Evolutionary conservation across 1,140 invertebrate species (phyloP), one percentile per base, ranked within the genome.

Genomic region (Whitmania pigra): DNA sequence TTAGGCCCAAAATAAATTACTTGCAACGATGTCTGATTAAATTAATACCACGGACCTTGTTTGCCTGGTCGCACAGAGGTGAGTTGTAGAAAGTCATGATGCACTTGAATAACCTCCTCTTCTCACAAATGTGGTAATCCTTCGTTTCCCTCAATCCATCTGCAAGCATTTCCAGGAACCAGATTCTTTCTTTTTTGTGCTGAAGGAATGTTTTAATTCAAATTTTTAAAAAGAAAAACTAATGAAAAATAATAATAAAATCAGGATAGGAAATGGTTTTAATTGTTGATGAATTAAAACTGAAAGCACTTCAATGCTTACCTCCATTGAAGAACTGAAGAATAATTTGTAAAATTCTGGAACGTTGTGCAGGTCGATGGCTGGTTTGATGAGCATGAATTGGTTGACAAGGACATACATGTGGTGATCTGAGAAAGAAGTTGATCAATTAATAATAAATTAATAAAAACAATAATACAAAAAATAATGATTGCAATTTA

Each of bases 331-430:
- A 7, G 86, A 85, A 73, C 87, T 88, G 74, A 89, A 87, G 73
- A 90, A 87, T 18, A 90, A 83, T 71, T 86, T 87, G 43, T 89
- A 85, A 73, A 90, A 87, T 80, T 90, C 90, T 7, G 90, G 89
- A n/a, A 90, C 86, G n/a, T 86, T 84, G 5, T 84, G 84, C 2
- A 90, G 80, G 78, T 89, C 86, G 7, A 90, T 79, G 15, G 83
- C 82, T 49, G 87, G 85, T 79, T 89, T 90, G 0, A 88, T 86
- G 76, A 88, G 85, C 13, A 91, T 78, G 80, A 89, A 90, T 69
- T 86, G 85, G 69, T 88, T 87, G 0, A 90, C 79, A 4, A 87
- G 84, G 69, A 82, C 82, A 77, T 88, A 90, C 73, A 91, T 82
- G 1, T 86, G 83, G 76, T 89, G 84, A 13, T 85, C 81, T n/a